These are phyloP conservation scores for Neolamprologus sp. DNA, from an alignment of 2,113 vertebrate species.

Conservation along the genomic window DNA sequence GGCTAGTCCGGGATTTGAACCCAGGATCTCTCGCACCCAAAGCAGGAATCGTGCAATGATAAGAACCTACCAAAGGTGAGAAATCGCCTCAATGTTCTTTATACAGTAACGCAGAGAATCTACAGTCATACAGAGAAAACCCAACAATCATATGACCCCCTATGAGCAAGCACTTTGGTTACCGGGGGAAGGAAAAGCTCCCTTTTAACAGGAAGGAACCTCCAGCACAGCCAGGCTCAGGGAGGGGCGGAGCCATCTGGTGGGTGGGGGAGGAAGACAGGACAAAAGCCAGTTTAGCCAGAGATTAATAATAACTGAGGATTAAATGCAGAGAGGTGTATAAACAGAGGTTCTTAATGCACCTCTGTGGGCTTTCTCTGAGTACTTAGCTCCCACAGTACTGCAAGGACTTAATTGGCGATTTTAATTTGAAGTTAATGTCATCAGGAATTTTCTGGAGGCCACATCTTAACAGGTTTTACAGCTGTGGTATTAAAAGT, in stretches of 20 bases:
- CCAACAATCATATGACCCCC: not conserved
- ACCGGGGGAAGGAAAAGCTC: not conserved
- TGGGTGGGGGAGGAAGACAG: not conserved
- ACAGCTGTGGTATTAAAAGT: not conserved
- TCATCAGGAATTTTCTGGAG: not conserved
- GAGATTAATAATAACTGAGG: not conserved
- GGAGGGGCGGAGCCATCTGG: not conserved
- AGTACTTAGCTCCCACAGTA: not conserved
- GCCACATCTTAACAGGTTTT: not conserved
- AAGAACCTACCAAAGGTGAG: not conserved
- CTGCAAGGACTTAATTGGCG: not conserved
- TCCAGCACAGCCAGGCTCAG: not conserved
- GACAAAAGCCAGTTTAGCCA: not conserved
- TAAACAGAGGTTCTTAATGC: not conserved
- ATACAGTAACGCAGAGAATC: not conserved
- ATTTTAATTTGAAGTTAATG: not conserved
- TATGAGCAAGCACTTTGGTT: not conserved
- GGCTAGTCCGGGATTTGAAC: conserved; percentile 71
- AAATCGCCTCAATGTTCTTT: not conserved
- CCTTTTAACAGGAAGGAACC: not conserved
- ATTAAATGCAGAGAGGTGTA: not conserved
- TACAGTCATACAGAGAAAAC: not conserved
- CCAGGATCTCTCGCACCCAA: conserved; percentile 71
- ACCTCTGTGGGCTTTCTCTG: not conserved
- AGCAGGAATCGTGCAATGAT: conserved; percentile 60